Evolutionary conservation across 37 sponge, comb jelly and placozoan species (phyloP).

Genomic region (Hexactinellida sp.): DNA sequence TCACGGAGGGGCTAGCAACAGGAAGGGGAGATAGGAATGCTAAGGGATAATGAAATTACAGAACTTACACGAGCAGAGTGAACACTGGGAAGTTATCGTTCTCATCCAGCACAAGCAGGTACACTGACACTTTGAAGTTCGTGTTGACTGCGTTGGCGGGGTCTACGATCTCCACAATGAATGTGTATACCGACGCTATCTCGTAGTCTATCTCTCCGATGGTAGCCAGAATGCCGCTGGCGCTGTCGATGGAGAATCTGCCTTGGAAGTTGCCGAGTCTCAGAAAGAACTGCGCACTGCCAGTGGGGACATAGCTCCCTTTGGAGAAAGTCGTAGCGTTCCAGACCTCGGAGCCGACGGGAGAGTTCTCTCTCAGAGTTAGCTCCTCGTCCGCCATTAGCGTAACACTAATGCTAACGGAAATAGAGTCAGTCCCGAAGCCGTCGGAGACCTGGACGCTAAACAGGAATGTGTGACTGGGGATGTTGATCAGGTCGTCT

Average conservation of each 20-base stretch:
- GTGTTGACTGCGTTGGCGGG: background rate
- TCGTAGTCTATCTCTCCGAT: background rate
- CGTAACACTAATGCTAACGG: background rate
- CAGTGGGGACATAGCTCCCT: background rate
- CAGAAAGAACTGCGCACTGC: background rate
- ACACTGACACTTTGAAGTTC: background rate
- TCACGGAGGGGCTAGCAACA: background rate
- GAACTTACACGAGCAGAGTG: background rate
- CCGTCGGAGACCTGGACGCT: background rate
- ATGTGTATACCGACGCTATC: background rate
- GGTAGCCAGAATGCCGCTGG: background rate
- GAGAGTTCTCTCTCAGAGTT: conserved; percentile 7
- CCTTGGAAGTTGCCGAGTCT: background rate
- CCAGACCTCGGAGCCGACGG: background rate
- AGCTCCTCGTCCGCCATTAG: background rate
- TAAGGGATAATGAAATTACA: background rate
- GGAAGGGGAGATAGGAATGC: background rate
- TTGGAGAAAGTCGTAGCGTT: background rate
- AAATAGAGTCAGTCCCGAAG: background rate
- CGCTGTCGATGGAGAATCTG: background rate
- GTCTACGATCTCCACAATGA: background rate
- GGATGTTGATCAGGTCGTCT: background rate
- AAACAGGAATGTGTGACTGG: background rate
- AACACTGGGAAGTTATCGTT: background rate
- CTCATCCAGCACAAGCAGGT: conserved; percentile 1